Evolutionary conservation across 2,888 invertebrate species (phyloP), one percentile per base, ranked within the genome.

Genomic region (Leucophenga maculata): DNA sequence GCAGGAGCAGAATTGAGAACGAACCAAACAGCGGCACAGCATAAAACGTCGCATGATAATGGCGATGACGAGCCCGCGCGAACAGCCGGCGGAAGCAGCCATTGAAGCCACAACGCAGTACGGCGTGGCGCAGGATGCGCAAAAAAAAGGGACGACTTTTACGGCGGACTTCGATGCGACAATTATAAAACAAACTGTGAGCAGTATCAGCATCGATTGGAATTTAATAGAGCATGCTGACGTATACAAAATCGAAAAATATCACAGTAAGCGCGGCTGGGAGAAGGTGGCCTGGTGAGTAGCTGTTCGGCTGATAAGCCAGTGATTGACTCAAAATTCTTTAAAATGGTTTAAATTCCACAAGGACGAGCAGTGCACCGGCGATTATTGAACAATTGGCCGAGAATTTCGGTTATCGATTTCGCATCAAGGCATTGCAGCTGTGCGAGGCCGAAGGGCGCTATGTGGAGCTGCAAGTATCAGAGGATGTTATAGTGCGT

Each of bases 381-480:
- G 75, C 79, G 18, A 82, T 73, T 46, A 75, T 88, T 26, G 68
- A 69, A 16, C 76, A 85, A 65, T 75, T 88, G 73, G 87, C 86
- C 39, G 88, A 88, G 72, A 88, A 86, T 73, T 88, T 88, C 72
- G 84, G 85, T 18, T 85, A 86, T 73, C 77, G 83, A 31, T 73
- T 88, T 71, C 83, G 86, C 26, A 81, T 88, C 52, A 80, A 79
- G 64, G 88, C 87, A 0, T 67, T 88, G 70, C 78, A 77, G 32
- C 74, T 77, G 44, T 66, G 75, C 3, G 69, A 69, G 11, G 72
- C 73, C 16, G 71, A 68, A 9, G 72, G 68, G 6, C 73, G 74
- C 67, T 88, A 85, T 70, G 77, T 74, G 31, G 75, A 78, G 16
- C 32, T 85, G 8, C 72, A 75, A 44, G 74, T 75, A 18, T 88